Percentiles rank a stretch among this genome's conserved stretches.
phyloP scores from a whole-genome alignment of 2,888 invertebrate species.

The Bimastos eiseni region DNA sequence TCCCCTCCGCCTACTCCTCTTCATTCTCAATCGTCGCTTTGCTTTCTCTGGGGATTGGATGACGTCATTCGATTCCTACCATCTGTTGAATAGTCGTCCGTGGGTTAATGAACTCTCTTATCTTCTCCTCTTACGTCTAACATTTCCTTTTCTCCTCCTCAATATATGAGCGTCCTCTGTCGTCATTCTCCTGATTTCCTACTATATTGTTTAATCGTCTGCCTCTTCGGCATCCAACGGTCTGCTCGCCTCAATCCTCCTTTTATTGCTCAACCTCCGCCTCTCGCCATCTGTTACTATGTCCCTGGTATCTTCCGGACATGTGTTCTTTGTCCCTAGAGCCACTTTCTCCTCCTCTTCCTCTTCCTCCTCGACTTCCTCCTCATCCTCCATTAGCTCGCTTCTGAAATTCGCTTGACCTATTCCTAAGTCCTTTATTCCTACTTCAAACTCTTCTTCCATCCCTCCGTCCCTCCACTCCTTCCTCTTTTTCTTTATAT shows the following conservation, averaged over 20 bases:
- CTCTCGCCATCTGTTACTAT: background rate
- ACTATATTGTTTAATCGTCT: background rate
- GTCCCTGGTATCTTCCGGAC: background rate
- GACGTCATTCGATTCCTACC: background rate
- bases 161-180: background rate
- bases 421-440: background rate
- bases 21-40: background rate
- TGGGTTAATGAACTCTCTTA: background rate
- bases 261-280: background rate
- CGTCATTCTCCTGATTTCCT: background rate
- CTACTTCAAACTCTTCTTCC: background rate
- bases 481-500: too few species aligned
- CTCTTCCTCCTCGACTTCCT: background rate
- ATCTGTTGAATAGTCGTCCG: background rate
- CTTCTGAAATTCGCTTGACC: background rate
- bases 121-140: background rate
- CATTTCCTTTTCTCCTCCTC: background rate
- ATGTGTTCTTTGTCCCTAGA: background rate
- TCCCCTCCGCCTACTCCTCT: background rate
- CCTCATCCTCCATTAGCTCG: background rate
- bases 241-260: background rate
- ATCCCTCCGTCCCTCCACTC: background rate
- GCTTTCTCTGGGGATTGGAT: background rate
- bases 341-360: too few species aligned
- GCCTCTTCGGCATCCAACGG: background rate